Evolutionary conservation across 1,140 invertebrate genomes (phyloP).

Genomic region (Lepidurus apus): DNA sequence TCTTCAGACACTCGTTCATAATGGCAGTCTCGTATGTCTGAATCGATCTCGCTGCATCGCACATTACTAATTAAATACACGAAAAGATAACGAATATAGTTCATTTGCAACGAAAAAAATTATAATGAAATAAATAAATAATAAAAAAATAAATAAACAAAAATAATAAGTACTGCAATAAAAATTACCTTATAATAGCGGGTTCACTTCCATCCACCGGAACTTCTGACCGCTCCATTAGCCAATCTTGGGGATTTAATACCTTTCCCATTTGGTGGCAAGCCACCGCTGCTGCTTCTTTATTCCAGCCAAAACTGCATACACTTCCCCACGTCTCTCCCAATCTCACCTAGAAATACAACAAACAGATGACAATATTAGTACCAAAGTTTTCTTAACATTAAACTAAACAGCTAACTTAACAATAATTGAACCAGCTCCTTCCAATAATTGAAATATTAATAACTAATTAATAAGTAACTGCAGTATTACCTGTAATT

Average conservation of each 20-base stretch:
- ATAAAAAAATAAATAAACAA: slow-evolving; percentile 36
- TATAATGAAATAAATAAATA: background rate
- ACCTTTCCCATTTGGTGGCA: slow-evolving; percentile 92
- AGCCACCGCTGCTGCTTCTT: slow-evolving; percentile 82
- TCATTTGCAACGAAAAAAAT: background rate
- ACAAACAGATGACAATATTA: background rate
- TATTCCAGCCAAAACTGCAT: slow-evolving; percentile 93
- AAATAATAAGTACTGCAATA: background rate
- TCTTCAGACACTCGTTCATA: slow-evolving; percentile 62
- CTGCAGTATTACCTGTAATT: slow-evolving; percentile 59
- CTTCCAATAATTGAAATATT: too few relatives aligned
- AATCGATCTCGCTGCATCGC: slow-evolving; percentile 81
- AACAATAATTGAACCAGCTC: too few relatives aligned
- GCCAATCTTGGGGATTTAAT: slow-evolving; percentile 88
- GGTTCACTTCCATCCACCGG: slow-evolving; percentile 65
- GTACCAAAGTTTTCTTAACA: too few relatives aligned
- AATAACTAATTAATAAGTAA: background rate
- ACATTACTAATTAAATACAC: slow-evolving; percentile 60
- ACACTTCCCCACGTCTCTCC: slow-evolving; percentile 89
- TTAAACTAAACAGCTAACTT: too few relatives aligned
- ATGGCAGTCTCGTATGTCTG: slow-evolving; percentile 82
- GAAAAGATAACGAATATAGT: slow-evolving; percentile 42
- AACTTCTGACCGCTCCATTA: slow-evolving; percentile 69
- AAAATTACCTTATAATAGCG: slow-evolving; percentile 57
- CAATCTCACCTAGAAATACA: slow-evolving; percentile 58